These are phyloP conservation scores for Anser brachyrhynchus DNA, from an alignment of 2,113 vertebrate genomes.

Conservation along the genomic window DNA sequence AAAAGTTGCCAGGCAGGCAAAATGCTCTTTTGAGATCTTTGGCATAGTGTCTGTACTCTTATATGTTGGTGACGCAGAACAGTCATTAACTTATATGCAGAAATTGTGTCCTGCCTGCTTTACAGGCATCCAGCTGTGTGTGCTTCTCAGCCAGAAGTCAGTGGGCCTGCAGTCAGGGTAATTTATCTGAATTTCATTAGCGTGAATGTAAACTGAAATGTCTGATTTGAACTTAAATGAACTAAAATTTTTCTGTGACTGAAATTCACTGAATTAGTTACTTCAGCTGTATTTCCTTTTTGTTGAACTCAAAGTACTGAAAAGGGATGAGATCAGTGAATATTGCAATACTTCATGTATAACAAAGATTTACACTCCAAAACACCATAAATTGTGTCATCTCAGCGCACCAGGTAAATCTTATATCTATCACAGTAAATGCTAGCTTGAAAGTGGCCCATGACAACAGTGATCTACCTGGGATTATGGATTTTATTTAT, in stretches of 20 bases:
- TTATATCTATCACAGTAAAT: background rate
- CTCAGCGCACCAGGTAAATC: background rate
- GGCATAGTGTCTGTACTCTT: background rate
- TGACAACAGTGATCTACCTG: background rate
- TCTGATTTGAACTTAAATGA: conserved; percentile 28
- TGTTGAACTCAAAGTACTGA: background rate
- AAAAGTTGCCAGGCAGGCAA: background rate
- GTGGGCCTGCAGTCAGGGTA: background rate
- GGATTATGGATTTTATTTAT: background rate
- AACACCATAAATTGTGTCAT: background rate
- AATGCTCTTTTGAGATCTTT: conserved; percentile 1
- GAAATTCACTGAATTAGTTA: background rate
- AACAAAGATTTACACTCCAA: background rate
- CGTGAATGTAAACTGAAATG: background rate
- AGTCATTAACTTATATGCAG: conserved; percentile 47
- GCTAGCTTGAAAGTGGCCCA: background rate
- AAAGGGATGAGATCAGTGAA: background rate
- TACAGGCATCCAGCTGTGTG: conserved; percentile 43
- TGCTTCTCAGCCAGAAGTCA: conserved; percentile 27
- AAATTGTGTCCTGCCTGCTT: conserved; percentile 36
- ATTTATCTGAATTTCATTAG: conserved; percentile 49
- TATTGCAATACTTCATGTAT: background rate
- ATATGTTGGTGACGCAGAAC: background rate
- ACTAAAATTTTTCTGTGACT: background rate
- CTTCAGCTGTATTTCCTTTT: background rate